Evolutionary conservation across 1,140 invertebrate species (phyloP).

Genomic region (Pachypeltis micranthus): DNA sequence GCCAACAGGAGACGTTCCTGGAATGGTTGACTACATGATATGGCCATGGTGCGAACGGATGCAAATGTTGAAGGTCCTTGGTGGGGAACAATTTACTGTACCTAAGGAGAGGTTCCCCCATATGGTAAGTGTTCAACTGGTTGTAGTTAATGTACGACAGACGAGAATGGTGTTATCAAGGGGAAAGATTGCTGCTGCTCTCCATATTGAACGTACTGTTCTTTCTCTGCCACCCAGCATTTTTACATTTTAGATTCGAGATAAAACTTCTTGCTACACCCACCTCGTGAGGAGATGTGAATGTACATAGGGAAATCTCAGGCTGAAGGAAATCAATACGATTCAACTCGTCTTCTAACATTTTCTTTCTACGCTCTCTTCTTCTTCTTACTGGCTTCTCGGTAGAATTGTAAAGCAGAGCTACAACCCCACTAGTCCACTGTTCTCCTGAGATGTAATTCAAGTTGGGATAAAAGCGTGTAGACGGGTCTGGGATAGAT

Average conservation of each 20-base stretch:
- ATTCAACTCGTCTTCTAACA: too few species aligned
- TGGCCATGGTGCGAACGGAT: constrained; percentile 78
- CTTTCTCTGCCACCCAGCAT: neutral
- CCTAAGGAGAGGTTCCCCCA: constrained; percentile 36
- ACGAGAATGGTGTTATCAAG: neutral
- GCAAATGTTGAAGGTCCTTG: constrained; percentile 41
- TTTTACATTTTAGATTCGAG: neutral
- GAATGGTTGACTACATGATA: constrained; percentile 81
- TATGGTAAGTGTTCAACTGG: constrained; percentile 35
- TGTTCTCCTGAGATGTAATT: too few species aligned
- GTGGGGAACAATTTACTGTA: constrained; percentile 42
- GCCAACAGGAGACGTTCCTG: constrained; percentile 41
- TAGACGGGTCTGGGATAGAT: too few species aligned
- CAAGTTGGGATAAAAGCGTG: too few species aligned
- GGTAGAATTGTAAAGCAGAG: too few species aligned
- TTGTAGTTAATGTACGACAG: too few species aligned
- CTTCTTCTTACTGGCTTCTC: too few species aligned
- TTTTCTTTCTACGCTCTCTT: too few species aligned
- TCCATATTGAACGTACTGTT: neutral
- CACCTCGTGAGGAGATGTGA: neutral
- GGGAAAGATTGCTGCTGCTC: neutral
- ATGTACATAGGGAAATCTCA: neutral
- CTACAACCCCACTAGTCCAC: too few species aligned
- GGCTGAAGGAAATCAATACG: too few species aligned
- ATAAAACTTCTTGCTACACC: neutral